Base-by-base conservation (phyloP, 2,113 vertebrate genomes). In the Chloropsis cyanopogon region DNA sequence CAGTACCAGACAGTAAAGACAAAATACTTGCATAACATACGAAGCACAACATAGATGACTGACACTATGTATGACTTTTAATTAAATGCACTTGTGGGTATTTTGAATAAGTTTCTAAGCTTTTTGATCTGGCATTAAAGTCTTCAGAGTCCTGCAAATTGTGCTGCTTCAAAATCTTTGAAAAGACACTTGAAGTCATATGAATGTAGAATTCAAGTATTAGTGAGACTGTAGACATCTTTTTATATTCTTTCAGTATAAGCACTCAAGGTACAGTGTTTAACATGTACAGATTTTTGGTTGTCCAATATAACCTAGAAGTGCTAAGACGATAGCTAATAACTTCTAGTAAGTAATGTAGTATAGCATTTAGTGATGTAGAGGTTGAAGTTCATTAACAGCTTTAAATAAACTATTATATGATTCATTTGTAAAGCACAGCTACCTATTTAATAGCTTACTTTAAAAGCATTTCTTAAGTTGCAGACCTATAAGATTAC, bases 401-500 rank as follows among this genome's bases (percentile, higher is more conserved):
- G 96, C 97, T 98, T 98, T 98, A 98, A 98, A 98, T 98, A 98
- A 98, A 97, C 98, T 98, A 98, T 98, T 98, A 98, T 96, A 95
- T 94, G 97, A 96, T 94, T 95, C 90, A 85, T 96, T 98, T 97
- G 97, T 97, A 96, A 97, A 98, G 97, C 97, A 95, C 94, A 96
- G 97, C 96, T 97, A 97, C 90, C 88, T 97, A 96, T 98, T 98
- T 98, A 98, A 98, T 97, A 98, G 97, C 82, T 96, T 97, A 97
- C 98, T 98, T 98, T 98, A 98, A 98, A 98, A 98, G 97, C 98
- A 97, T 97, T 97, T 98, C 98, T 98, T 98, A 97, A 98, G 97
- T 98, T 98, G 98, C 97, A 98, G 98, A 98, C 98, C 97, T 98
- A 96, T 98, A 98, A 98, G 98, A 98, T 98, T 98, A 98, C 98